These are phyloP conservation scores for Phainopepla nitens DNA, from an alignment of 2,113 vertebrate species.

Conservation along the genomic window DNA sequence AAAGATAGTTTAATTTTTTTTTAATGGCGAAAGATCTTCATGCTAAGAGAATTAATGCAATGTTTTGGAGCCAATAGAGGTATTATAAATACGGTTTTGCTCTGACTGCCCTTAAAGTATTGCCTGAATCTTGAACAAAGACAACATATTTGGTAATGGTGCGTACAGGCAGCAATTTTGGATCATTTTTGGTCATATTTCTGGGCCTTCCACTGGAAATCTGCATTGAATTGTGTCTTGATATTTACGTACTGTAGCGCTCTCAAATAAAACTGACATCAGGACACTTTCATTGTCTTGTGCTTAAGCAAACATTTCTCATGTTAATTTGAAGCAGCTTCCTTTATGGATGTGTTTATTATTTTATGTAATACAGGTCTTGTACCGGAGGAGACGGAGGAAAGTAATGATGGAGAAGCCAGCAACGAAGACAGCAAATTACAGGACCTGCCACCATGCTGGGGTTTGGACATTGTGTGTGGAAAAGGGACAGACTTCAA, in stretches of 20 bases:
- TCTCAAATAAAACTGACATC: neutral
- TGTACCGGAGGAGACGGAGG: slow-evolving; percentile 88
- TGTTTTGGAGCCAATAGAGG: neutral
- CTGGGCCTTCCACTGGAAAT: neutral
- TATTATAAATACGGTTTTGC: neutral
- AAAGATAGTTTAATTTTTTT: neutral
- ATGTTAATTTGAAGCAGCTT: slow-evolving; percentile 6
- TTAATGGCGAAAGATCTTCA: neutral
- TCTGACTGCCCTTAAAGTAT: neutral
- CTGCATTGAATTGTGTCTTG: neutral
- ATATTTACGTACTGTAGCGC: rapidly evolving
- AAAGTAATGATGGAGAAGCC: slow-evolving; percentile 81
- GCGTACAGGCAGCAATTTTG: neutral
- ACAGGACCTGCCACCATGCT: slow-evolving; percentile 94
- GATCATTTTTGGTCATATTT: neutral
- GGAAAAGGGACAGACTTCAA: slow-evolving; percentile 99
- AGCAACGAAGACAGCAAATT: slow-evolving; percentile 87
- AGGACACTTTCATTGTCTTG: neutral
- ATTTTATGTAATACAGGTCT: slow-evolving; percentile 76
- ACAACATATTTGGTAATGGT: rapidly evolving
- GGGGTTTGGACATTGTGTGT: slow-evolving; percentile 97
- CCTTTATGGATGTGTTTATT: neutral
- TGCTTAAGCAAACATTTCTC: neutral
- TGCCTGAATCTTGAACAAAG: neutral
- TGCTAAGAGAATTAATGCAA: neutral